Evolutionary conservation across 1,140 invertebrate genomes (phyloP).

Genomic region (Phthorimaea operculella): DNA sequence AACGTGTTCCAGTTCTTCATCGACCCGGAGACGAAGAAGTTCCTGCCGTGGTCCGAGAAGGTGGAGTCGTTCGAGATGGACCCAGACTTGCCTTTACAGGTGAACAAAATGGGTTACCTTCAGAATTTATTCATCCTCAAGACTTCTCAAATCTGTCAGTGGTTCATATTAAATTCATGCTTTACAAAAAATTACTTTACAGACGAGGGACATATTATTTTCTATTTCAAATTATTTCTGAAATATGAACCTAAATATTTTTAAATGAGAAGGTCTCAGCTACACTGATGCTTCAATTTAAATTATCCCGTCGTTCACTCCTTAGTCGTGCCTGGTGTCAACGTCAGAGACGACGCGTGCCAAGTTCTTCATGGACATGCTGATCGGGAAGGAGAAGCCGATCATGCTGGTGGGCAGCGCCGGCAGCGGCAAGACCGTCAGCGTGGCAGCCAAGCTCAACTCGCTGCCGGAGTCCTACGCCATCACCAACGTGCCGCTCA

Average conservation of each 20-base stretch:
- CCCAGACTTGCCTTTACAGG: slow-evolving; percentile 87
- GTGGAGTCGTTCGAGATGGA: slow-evolving; percentile 83
- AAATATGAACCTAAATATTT: too few relatives aligned
- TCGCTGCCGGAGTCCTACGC: slow-evolving; percentile 81
- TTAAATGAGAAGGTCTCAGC: too few relatives aligned
- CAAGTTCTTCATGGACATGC: slow-evolving; percentile 89
- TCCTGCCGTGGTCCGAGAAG: slow-evolving; percentile 86
- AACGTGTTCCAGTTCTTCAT: slow-evolving; percentile 95
- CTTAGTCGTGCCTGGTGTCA: slow-evolving; percentile 76
- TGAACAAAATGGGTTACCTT: slow-evolving; percentile 32
- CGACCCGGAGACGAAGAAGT: slow-evolving; percentile 85
- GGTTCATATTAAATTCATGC: too few relatives aligned
- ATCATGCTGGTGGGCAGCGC: slow-evolving; percentile 92
- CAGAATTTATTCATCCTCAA: too few relatives aligned
- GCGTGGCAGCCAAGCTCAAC: slow-evolving; percentile 84
- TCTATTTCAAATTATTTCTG: too few relatives aligned
- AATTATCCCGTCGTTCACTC: too few relatives aligned
- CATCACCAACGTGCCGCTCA: slow-evolving; percentile 91
- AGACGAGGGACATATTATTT: too few relatives aligned
- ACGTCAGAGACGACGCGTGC: slow-evolving; percentile 91
- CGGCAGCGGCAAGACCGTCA: slow-evolving; percentile 88
- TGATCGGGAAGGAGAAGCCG: slow-evolving; percentile 83
- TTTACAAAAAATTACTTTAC: too few relatives aligned
- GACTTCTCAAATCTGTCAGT: too few relatives aligned
- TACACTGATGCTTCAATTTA: too few relatives aligned